These are phyloP conservation scores for Neodiprion fabricii DNA, from an alignment of 1,140 invertebrate genomes.

Conservation along the genomic window DNA sequence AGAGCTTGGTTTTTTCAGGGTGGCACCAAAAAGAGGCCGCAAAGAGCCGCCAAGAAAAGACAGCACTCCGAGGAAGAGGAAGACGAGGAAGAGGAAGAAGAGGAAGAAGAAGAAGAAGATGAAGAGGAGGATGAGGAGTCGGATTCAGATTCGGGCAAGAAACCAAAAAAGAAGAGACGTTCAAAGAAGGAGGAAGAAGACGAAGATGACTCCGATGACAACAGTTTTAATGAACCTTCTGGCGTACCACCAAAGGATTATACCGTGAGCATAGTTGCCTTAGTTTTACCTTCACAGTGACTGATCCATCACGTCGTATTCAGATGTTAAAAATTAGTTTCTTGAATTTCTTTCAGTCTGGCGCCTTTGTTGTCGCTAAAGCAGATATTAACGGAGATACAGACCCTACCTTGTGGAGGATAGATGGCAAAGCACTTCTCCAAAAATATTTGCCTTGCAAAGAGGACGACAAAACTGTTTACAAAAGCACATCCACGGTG, in stretches of 20 bases:
- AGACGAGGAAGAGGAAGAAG: slow-evolving; percentile 55
- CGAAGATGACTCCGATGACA: slow-evolving; percentile 60
- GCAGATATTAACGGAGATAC: slow-evolving; percentile 66
- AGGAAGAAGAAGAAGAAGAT: slow-evolving; percentile 56
- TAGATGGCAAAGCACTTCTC: slow-evolving; percentile 79
- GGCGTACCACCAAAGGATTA: slow-evolving; percentile 58
- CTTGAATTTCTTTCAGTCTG: slow-evolving; percentile 63
- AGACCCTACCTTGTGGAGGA: slow-evolving; percentile 77
- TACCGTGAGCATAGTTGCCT: slow-evolving; percentile 44
- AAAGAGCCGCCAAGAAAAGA: slow-evolving; percentile 54
- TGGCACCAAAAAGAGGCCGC: slow-evolving; percentile 50
- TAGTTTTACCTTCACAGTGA: not conserved
- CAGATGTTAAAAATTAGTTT: not conserved
- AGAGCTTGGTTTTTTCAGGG: slow-evolving; percentile 29
- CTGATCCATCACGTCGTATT: not conserved
- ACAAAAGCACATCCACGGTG: slow-evolving; percentile 80
- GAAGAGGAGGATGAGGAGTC: slow-evolving; percentile 54
- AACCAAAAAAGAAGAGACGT: slow-evolving; percentile 54
- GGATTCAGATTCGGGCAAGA: slow-evolving; percentile 48
- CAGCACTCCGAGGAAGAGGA: slow-evolving; percentile 54
- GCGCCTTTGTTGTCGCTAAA: slow-evolving; percentile 74
- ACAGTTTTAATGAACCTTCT: slow-evolving; percentile 52
- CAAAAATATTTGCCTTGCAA: slow-evolving; percentile 80
- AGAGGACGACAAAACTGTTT: slow-evolving; percentile 71
- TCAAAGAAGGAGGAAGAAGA: slow-evolving; percentile 59